Conservation (phyloP, 1,140 invertebrate genomes). For the Helicoverpa armigera region DNA sequence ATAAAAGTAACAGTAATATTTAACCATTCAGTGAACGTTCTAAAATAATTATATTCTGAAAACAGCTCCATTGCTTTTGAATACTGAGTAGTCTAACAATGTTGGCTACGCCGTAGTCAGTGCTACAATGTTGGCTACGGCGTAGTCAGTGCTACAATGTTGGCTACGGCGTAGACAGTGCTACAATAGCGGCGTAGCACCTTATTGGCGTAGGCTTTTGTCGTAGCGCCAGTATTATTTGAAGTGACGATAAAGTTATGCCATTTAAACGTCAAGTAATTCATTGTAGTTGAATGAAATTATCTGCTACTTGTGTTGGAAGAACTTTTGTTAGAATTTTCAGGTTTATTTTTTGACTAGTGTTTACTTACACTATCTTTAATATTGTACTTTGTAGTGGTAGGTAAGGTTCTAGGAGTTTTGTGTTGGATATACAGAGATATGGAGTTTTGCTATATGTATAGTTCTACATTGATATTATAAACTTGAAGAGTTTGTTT, state of each 20-base stretch:
- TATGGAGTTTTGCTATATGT: no score
- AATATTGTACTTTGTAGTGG: not conserved
- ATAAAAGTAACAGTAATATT: not conserved
- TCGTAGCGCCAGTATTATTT: not conserved
- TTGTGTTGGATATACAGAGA: no score
- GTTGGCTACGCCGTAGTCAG: slow-evolving; percentile 15
- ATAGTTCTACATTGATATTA: no score
- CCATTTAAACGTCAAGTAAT: slow-evolving; percentile 1
- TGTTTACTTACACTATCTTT: not conserved
- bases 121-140: slow-evolving; percentile 1
- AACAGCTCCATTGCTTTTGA: slow-evolving; percentile 16
- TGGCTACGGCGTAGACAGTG: slow-evolving; percentile 13
- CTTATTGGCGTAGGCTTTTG: slow-evolving; percentile 30
- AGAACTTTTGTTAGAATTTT: no score
- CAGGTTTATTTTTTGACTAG: no score
- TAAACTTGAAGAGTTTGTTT: no score
- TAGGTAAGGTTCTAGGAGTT: no score
- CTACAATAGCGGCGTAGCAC: slow-evolving; percentile 12
- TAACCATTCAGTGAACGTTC: slow-evolving; percentile 22
- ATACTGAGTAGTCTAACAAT: slow-evolving; percentile 35
- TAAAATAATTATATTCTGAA: slow-evolving; percentile 26
- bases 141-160: slow-evolving; percentile 1
- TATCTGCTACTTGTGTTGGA: no score
- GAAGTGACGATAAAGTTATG: slow-evolving; percentile 34
- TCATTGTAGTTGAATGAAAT: not conserved